phyloP scores from a whole-genome alignment of 2,113 vertebrate species.

The Eleginops maclovinus region DNA sequence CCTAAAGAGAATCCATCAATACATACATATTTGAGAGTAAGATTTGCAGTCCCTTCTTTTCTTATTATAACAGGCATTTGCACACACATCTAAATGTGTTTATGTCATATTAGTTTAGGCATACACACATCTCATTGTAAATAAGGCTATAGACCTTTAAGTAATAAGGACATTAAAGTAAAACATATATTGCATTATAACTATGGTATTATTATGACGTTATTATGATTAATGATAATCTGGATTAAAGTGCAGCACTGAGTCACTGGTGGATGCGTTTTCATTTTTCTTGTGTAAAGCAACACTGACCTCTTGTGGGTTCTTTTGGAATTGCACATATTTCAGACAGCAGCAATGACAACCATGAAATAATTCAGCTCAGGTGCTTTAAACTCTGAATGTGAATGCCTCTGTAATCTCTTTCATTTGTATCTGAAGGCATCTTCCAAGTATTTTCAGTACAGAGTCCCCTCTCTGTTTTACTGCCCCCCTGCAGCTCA shows the following conservation, averaged over 20 bases:
- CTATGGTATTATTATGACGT: neutral
- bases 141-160: too few relatives aligned
- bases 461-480: neutral
- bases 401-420: neutral
- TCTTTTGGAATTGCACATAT: neutral
- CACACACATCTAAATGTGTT: neutral
- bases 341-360: neutral
- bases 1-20: neutral
- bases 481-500: neutral
- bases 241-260: neutral
- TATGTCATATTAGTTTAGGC: neutral
- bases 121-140: neutral
- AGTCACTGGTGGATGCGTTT: neutral
- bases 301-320: constrained; percentile 61
- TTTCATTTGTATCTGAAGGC: too few relatives aligned
- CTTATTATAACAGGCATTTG: neutral
- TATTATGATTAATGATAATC: neutral
- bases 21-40: too few relatives aligned
- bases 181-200: neutral
- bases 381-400: neutral
- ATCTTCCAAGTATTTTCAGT: neutral
- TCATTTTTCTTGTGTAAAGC: neutral
- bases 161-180: too few relatives aligned
- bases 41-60: neutral
- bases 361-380: neutral